phyloP scores from a whole-genome alignment of 2,797 vertebrate species.

The Pterois miles region DNA sequence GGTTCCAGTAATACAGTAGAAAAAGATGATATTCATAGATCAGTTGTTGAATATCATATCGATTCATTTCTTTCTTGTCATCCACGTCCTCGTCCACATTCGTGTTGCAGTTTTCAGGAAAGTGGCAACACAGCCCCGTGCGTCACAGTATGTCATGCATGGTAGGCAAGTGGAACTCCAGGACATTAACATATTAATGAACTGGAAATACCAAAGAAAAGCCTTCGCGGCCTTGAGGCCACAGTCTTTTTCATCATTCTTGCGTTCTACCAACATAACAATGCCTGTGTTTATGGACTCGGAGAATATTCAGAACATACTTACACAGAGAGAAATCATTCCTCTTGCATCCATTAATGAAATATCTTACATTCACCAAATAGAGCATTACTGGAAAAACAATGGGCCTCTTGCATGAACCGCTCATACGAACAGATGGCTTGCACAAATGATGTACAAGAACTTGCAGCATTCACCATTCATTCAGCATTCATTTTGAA shows the following conservation, averaged over 20 bases:
- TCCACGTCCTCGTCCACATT: background rate
- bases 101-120: constrained; percentile 12
- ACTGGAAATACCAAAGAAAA: constrained; percentile 47
- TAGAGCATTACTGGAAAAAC: background rate
- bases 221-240: constrained; percentile 11
- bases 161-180: background rate
- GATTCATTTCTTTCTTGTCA: background rate
- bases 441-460: background rate
- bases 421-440: no score
- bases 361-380: constrained; percentile 2
- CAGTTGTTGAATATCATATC: constrained; percentile 4
- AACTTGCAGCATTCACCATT: background rate
- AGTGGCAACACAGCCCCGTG: background rate
- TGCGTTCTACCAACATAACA: background rate
- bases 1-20: constrained; percentile 1
- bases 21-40: constrained; percentile 39
- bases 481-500: no score
- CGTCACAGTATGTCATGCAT: constrained; percentile 18
- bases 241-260: constrained; percentile 27
- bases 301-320: constrained; percentile 9
- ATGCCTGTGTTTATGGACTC: constrained; percentile 12
- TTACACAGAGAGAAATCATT: background rate
- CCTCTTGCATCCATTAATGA: background rate
- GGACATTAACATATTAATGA: constrained; percentile 50
- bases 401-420: background rate